Evolutionary conservation across 2,113 vertebrate species (phyloP).

Genomic region (Nycticryphes semicollaris): DNA sequence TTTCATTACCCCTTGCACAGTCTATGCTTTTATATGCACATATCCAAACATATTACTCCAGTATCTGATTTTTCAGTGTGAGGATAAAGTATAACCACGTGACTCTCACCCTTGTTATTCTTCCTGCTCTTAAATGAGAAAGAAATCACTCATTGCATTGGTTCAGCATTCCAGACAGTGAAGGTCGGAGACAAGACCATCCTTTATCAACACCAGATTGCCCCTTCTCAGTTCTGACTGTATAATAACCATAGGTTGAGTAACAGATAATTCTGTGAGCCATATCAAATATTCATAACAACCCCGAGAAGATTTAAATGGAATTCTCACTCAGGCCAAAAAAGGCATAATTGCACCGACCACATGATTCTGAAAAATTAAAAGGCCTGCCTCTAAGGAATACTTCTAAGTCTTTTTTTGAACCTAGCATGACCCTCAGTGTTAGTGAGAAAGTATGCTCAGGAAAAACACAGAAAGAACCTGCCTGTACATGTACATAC

Average conservation of each 20-base stretch:
- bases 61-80: not conserved
- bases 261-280: constrained; percentile 17
- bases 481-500: not conserved
- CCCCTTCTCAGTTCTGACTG: not conserved
- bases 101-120: not conserved
- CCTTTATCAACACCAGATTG: not conserved
- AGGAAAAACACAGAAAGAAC: not conserved
- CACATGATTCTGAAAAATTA: constrained; percentile 16
- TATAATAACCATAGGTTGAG: not conserved
- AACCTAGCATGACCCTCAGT: not conserved
- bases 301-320: constrained; percentile 39
- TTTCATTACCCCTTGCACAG: not conserved
- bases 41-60: not conserved
- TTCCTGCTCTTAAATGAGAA: not conserved
- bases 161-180: not conserved
- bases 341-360: constrained; percentile 31
- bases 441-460: not conserved
- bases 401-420: not conserved
- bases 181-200: not conserved
- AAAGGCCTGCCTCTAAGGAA: constrained; percentile 7
- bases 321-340: constrained; percentile 19
- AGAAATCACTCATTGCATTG: not conserved
- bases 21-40: not conserved
- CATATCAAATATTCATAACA: constrained; percentile 10
- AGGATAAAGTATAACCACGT: not conserved